Evolutionary conservation across 2,797 vertebrate genomes (phyloP), one percentile per base, ranked within the genome.

Genomic region (Falco novaeseelandiae): DNA sequence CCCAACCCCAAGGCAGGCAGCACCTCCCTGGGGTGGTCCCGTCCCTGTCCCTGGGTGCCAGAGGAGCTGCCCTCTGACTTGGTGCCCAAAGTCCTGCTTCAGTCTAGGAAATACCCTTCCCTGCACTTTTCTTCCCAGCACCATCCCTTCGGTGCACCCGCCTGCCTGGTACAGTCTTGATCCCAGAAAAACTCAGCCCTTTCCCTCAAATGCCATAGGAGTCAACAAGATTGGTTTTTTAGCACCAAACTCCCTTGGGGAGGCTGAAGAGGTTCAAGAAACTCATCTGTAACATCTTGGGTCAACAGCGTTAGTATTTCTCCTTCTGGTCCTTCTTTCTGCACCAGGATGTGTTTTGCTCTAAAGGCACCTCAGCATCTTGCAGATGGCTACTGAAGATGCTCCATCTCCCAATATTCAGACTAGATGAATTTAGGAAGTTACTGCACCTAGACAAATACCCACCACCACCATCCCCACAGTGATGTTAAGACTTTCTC

Each of bases 401-500:
- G 32, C 6, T 71, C 26, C 2, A 2, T 30, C 52, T 87, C 73
- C 19, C 14, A 62, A n/a, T 19, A 63, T 9, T 70, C 32, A 73
- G 1, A 0, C 29, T 40, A 59, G 21, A 81, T 52, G 44, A 79
- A 78, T 63, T 86, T 9, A 71, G 15, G 38, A 61, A 78, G 21
- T 38, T 81, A 27, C 5, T 71, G 49, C 22, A 78, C 34, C 2
- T 8, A 20, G 9, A 79, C 16, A 42, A 42, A 73, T 23, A 77
- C 6, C 81, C 38, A 13, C 34, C 32, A 20, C 55, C 46, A 46
- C 27, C 4, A 10, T 46, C 26, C n/a, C 55, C 2, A 1, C 12
- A 58, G 52, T 0, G 0, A 36, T 20, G 32, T 15, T 20, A 36
- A 36, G 51, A 58, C 30, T 42, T 86, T 1, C 9, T 62, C 23